A percentile compares a stretch with the other conserved stretches of the same genome.
Conservation (phyloP, 2,888 invertebrate genomes). For the Conus canariensis region DNA sequence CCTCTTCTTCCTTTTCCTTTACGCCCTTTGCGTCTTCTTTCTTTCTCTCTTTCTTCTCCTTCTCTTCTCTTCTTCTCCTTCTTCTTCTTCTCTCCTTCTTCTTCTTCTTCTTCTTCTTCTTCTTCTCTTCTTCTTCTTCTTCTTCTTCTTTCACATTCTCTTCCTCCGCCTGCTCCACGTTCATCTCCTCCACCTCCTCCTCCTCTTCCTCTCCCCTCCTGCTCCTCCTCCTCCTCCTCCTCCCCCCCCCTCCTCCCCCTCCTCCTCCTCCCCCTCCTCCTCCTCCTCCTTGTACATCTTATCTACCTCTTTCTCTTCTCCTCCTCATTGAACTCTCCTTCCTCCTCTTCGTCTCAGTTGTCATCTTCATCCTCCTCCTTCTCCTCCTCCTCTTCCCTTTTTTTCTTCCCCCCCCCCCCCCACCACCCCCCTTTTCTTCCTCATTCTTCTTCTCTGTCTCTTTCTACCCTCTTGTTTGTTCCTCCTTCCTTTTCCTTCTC, state of each 20-base stretch:
- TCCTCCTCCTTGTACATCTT: background rate
- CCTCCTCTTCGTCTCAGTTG: background rate
- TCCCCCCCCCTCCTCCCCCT: background rate
- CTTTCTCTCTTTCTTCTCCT: no score
- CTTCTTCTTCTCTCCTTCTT: no score
- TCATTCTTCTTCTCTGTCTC: background rate
- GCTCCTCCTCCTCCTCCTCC: background rate
- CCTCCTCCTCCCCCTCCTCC: background rate
- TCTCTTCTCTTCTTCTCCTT: no score
- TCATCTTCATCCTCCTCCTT: background rate
- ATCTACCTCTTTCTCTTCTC: background rate
- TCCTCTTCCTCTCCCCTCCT: background rate
- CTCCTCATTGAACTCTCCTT: background rate
- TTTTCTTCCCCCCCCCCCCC: background rate
- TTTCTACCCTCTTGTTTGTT: background rate
- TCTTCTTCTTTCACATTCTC: no score
- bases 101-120: no score
- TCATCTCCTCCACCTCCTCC: no score
- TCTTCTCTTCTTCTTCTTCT: no score
- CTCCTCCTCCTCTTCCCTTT: background rate
- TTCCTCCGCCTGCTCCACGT: no score
- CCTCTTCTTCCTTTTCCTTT: no score
- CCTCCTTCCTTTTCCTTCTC: background rate
- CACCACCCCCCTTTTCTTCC: background rate
- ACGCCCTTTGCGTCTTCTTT: no score